Conservation (phyloP, 1,140 invertebrate species). For the Solenopsis fugax region DNA sequence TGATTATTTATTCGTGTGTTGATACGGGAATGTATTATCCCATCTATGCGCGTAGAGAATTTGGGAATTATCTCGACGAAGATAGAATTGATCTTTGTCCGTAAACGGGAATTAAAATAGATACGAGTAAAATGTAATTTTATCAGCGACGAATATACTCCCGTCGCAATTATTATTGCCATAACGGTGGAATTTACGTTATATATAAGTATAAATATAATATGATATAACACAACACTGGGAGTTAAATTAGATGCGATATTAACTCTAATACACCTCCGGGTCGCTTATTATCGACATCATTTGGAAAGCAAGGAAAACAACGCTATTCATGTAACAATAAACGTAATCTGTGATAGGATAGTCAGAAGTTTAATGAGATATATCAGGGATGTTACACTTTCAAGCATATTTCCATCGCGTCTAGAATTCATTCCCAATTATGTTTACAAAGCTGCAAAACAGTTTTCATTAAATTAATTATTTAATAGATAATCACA, state of each 20-base stretch:
- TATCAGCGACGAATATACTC: not conserved
- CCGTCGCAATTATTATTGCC: not conserved
- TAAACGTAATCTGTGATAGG: not conserved
- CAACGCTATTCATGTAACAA: not conserved
- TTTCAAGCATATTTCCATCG: not conserved
- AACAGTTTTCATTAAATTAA: not conserved
- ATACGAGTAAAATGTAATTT: constrained; percentile 13
- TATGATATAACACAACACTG: not conserved
- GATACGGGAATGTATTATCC: not conserved
- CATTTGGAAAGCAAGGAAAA: not conserved
- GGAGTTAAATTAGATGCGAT: constrained; percentile 22
- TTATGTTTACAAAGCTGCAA: not conserved
- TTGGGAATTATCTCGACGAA: constrained; percentile 15
- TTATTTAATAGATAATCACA: not conserved
- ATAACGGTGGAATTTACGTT: constrained; percentile 1
- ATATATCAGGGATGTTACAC: not conserved
- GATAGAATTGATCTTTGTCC: constrained; percentile 42
- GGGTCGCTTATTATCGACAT: constrained; percentile 13
- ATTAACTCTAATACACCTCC: constrained; percentile 6
- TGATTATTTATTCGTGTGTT: constrained; percentile 43
- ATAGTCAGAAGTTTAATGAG: constrained; percentile 3
- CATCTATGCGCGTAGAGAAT: constrained; percentile 5
- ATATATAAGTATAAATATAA: not conserved
- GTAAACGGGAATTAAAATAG: not conserved
- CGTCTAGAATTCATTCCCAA: not conserved